Base-by-base conservation (phyloP, 2,797 vertebrate species). In the Setipinna tenuifilis region DNA sequence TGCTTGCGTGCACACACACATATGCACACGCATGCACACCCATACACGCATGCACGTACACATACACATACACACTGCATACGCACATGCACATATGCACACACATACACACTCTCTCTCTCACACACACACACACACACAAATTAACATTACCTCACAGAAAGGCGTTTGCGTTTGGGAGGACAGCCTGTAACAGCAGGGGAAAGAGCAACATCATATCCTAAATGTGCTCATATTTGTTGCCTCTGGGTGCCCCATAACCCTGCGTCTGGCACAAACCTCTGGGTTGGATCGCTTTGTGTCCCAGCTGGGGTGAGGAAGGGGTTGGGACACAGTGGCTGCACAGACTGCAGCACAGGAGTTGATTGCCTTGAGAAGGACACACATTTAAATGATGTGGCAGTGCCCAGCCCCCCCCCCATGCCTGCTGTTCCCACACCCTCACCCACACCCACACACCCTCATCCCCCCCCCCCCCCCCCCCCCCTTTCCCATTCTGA, bases 11-110 rank as follows among this genome's bases (percentile, higher is more conserved):
- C 3, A 7, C 23, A 16, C 7, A 9, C 50, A 82, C 14, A 41
- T 62, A 19, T 57, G 28, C 57, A 85, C 57, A 28, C 68, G 84
- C 85, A 83, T 25, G 84, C 35, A 31, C 46, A 83, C 21, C 84
- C 35, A 81, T 82, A 89, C 83, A 82, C 21, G 68, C 10, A 83
- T 50, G 17, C 58, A 82, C 14, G 31, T 17, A 80, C 10, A 83
- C 58, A n/a, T 50, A 82, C 14, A 41, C 75, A 19, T 75, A 28
- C 57, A 85, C 31, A 25, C 61, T n/a, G 14, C 85, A 83, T 25
- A 85, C 35, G 25, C 46, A 83, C 21, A 85, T 28, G 75, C 83
- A 89, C 83, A 82, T 50, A 87, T 11, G 44, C 75, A 4, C 35
- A 59, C 71, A 5, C 21, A 78, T 6, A 83, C 58, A 21, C 58